These are phyloP conservation scores for Erynnis tages DNA, from an alignment of 2,888 invertebrate species.

Conservation along the genomic window DNA sequence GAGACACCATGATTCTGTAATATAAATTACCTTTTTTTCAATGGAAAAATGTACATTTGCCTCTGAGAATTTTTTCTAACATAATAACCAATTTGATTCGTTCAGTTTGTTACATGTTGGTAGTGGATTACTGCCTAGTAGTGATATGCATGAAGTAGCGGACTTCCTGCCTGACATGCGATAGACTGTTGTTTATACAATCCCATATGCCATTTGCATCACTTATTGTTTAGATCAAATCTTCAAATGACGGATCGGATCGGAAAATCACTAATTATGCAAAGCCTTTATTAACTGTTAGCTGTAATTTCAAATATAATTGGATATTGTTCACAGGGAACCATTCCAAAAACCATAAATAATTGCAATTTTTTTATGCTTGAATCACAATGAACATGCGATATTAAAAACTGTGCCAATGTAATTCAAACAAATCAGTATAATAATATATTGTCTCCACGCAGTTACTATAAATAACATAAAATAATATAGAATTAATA, in stretches of 20 bases:
- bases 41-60: no score
- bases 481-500: neutral
- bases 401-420: conserved; percentile 4
- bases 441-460: neutral
- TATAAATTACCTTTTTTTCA: no score
- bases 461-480: neutral
- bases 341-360: conserved; percentile 4
- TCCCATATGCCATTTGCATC: conserved; percentile 12
- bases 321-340: neutral
- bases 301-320: no score
- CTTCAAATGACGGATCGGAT: no score
- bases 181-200: conserved; percentile 41
- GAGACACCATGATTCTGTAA: no score
- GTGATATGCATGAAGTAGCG: conserved; percentile 40
- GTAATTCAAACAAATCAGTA: neutral
- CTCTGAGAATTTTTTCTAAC: no score
- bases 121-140: conserved; percentile 10
- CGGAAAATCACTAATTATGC: no score
- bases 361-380: neutral
- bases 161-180: conserved; percentile 56
- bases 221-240: conserved; percentile 8
- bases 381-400: conserved; percentile 4
- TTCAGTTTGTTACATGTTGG: no score
- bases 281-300: no score
- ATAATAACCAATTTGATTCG: no score